A percentile compares a stretch with the other conserved stretches of the same genome.
These are phyloP conservation scores for Dolichoris vasculosae DNA, from an alignment of 1,140 invertebrate genomes.

Conservation along the genomic window DNA sequence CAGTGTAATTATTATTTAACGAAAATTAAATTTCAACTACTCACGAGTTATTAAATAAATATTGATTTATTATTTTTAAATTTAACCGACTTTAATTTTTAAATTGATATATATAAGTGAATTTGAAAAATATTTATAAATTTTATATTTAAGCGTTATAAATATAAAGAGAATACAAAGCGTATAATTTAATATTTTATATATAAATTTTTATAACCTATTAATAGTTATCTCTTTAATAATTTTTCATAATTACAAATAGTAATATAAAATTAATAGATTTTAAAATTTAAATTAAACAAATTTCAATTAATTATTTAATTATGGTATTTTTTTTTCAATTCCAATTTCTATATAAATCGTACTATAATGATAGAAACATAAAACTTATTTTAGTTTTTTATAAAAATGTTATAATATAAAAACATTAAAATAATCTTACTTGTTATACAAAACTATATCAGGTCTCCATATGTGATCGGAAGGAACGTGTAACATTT, in stretches of 20 bases:
- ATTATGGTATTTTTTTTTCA: no score
- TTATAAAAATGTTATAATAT: neutral
- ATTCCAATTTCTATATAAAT: no score
- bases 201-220: no score
- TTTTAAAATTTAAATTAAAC: no score
- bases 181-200: no score
- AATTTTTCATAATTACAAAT: no score
- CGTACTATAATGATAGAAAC: no score
- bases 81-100: neutral
- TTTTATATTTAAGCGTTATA: neutral
- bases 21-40: neutral
- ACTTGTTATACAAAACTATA: slow-evolving; percentile 97
- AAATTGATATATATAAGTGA: neutral
- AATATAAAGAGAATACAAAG: neutral
- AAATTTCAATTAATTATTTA: no score
- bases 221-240: no score
- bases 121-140: neutral
- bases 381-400: no score
- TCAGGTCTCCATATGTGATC: slow-evolving; percentile 97
- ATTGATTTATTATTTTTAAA: neutral
- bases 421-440: slow-evolving; percentile 70
- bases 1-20: neutral
- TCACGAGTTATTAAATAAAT: neutral
- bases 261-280: no score
- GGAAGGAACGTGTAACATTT: slow-evolving; percentile 95